phyloP scores from a whole-genome alignment of 92 coral and sea anemone species.

The Parazoanthus swiftii region DNA sequence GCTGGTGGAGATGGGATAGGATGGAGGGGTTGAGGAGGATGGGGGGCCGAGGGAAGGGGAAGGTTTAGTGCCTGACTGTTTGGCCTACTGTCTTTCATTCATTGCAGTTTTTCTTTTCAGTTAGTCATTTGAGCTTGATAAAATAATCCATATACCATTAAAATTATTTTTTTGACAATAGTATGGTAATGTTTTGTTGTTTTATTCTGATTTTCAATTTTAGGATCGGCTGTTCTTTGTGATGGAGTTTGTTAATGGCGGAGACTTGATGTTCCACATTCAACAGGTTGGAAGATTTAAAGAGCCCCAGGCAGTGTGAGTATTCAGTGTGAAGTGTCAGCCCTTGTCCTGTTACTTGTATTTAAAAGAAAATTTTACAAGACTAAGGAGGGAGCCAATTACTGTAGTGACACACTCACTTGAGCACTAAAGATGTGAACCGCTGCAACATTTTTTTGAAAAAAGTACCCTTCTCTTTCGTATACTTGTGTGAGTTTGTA shows the following conservation, averaged over 20 bases:
- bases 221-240: constrained; percentile 98
- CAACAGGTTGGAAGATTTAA: constrained; percentile 93
- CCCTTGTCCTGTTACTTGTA: not conserved
- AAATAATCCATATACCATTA: not conserved
- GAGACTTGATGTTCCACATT: constrained; percentile 98
- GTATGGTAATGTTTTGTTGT: not conserved
- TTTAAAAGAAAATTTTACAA: too few species aligned
- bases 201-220: constrained; percentile 4
- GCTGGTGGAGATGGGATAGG: not conserved
- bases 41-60: not conserved
- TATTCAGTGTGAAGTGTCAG: not conserved
- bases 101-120: too few species aligned
- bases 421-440: too few species aligned
- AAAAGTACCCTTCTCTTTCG: too few species aligned
- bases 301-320: constrained; percentile 99
- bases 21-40: too few species aligned
- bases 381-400: too few species aligned
- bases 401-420: too few species aligned
- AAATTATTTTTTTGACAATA: not conserved
- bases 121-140: not conserved
- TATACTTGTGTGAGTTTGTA: too few species aligned
- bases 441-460: too few species aligned
- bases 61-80: too few species aligned
- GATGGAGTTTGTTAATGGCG: constrained; percentile 98
- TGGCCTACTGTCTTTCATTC: too few species aligned